Percentiles rank a stretch among this genome's conserved stretches.
These are phyloP conservation scores for Heterodera schachtii DNA, from an alignment of 1,140 invertebrate species.

Conservation along the genomic window DNA sequence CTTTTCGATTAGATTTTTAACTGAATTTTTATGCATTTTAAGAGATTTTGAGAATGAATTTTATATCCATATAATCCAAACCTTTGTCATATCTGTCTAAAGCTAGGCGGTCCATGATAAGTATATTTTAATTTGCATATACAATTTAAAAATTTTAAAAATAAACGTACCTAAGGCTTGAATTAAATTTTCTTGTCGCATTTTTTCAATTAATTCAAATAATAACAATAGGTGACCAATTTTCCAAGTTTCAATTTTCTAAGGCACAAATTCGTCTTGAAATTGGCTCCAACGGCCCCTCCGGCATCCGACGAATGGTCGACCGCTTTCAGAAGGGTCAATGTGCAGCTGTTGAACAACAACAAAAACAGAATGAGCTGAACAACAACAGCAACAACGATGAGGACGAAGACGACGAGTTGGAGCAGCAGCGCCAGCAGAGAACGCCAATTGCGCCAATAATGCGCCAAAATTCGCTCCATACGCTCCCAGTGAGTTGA, in stretches of 20 bases:
- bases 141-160: too few relatives aligned
- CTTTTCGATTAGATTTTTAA: too few relatives aligned
- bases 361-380: background rate
- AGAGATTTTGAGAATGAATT: too few relatives aligned
- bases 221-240: too few relatives aligned
- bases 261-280: slow-evolving; percentile 22
- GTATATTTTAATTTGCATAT: too few relatives aligned
- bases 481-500: background rate
- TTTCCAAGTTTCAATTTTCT: background rate
- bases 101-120: too few relatives aligned
- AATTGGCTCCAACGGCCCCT: slow-evolving; percentile 16
- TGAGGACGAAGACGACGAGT: background rate
- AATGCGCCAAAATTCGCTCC: background rate
- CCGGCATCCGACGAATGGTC: slow-evolving; percentile 20
- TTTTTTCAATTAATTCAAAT: too few relatives aligned
- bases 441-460: background rate
- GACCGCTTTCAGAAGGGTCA: slow-evolving; percentile 16
- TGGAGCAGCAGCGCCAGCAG: background rate
- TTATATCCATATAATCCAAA: too few relatives aligned
- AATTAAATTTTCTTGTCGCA: too few relatives aligned
- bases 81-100: too few relatives aligned
- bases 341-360: background rate
- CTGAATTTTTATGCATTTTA: too few relatives aligned
- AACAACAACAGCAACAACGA: slow-evolving; percentile 5
- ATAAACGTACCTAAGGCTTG: too few relatives aligned